Evolutionary conservation across 35 echinoderm and acorn worm genomes (phyloP).

Genomic region (Lytechinus pictus): DNA sequence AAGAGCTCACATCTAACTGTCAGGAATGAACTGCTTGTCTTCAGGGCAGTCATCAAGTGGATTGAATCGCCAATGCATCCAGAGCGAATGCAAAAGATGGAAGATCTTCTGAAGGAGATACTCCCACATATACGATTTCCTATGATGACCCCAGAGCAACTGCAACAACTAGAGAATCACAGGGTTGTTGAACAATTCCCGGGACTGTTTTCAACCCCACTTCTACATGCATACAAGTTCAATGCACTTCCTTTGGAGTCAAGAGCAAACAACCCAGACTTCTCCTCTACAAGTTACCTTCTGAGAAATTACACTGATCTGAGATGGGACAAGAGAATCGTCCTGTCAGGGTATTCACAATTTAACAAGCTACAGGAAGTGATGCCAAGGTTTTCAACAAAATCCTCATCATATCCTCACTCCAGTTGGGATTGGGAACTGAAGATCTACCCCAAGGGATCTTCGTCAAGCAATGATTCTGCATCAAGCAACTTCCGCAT

Average conservation of each 20-base stretch:
- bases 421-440: constrained; percentile 99
- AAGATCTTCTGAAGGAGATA: constrained; percentile 75
- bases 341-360: constrained; percentile 84
- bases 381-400: constrained; percentile 93
- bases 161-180: constrained; percentile 75
- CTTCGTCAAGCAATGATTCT: constrained; percentile 82
- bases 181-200: constrained; percentile 71
- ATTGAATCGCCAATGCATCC: constrained; percentile 87
- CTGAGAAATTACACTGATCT: constrained; percentile 95
- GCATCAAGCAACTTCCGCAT: constrained; percentile 72
- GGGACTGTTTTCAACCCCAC: constrained; percentile 68
- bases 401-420: constrained; percentile 89
- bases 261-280: constrained; percentile 70
- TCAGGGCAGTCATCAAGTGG: constrained; percentile 89
- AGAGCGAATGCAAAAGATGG: constrained; percentile 65
- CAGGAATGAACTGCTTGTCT: constrained; percentile 86
- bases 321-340: constrained; percentile 94
- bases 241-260: constrained; percentile 82
- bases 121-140: constrained; percentile 86
- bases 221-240: constrained; percentile 92
- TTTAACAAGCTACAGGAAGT: constrained; percentile 87
- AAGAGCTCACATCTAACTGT: constrained; percentile 91
- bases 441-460: constrained; percentile 97
- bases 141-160: constrained; percentile 92
- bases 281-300: constrained; percentile 68